A percentile compares a stretch with the other conserved stretches of the same genome.
Evolutionary conservation across 2,113 vertebrate genomes (phyloP).

Genomic region (Lota lota): DNA sequence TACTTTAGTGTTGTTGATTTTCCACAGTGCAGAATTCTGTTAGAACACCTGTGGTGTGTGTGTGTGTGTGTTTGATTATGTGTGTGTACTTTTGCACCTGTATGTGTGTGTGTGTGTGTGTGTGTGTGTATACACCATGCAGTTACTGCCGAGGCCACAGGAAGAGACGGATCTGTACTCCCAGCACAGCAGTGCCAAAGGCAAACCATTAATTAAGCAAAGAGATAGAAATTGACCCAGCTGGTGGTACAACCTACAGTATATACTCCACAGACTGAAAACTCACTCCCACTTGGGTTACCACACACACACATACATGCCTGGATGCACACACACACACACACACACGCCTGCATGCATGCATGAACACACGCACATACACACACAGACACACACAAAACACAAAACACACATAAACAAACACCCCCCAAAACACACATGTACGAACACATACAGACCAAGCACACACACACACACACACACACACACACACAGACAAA

Average conservation of each 20-base stretch:
- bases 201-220: conserved; percentile 70
- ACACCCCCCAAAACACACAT: background rate
- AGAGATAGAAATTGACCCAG: conserved; percentile 63
- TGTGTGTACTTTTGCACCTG: conserved; percentile 23
- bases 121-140: conserved; percentile 38
- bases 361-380: background rate
- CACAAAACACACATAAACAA: background rate
- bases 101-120: conserved; percentile 29
- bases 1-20: too few species aligned
- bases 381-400: conserved; percentile 3
- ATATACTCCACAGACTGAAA: background rate
- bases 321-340: conserved; percentile 13
- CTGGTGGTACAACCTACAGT: conserved; percentile 51
- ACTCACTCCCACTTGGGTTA: conserved; percentile 19
- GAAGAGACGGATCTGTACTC: conserved; percentile 54
- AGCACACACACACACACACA: conserved; percentile 4
- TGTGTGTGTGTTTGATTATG: background rate
- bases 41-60: background rate
- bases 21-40: too few species aligned
- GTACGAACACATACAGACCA: background rate
- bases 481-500: background rate
- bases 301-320: conserved; percentile 19
- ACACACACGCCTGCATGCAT: background rate
- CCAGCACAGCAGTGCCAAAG: conserved; percentile 54
- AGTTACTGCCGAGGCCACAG: conserved; percentile 30